These are phyloP conservation scores for Drosophila lini DNA, from an alignment of 1,140 invertebrate species.

Conservation along the genomic window DNA sequence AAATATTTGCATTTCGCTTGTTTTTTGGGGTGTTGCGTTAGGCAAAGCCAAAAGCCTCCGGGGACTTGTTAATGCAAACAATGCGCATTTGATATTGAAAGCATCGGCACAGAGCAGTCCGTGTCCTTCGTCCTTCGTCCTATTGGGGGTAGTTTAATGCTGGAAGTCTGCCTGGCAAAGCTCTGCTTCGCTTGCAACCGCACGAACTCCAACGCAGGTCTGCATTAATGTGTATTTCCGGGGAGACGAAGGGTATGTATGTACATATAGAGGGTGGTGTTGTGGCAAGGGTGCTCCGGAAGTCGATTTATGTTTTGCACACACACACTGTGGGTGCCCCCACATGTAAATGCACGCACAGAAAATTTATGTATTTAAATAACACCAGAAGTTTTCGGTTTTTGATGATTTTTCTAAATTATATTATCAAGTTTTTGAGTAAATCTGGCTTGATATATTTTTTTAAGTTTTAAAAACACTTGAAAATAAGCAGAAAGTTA, in stretches of 20 bases:
- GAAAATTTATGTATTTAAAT: neutral
- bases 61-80: conserved; percentile 83
- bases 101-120: conserved; percentile 13
- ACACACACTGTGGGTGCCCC: neutral
- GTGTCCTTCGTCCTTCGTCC: conserved; percentile 16
- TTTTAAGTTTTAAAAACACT: neutral
- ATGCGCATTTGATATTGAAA: conserved; percentile 81
- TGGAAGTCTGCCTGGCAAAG: conserved; percentile 33
- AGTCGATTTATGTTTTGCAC: conserved; percentile 66
- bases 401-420: no score
- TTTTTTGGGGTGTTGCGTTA: conserved; percentile 55
- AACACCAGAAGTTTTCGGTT: neutral
- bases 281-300: conserved; percentile 41
- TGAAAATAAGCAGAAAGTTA: neutral
- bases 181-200: conserved; percentile 62
- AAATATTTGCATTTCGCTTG: conserved; percentile 76
- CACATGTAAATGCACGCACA: neutral
- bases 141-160: conserved; percentile 60
- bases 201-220: conserved; percentile 66
- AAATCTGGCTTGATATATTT: no score
- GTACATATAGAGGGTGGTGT: neutral
- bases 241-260: conserved; percentile 1
- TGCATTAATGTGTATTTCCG: conserved; percentile 83
- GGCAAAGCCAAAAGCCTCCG: conserved; percentile 62
- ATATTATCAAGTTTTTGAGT: no score